phyloP scores from a whole-genome alignment of 92 coral and sea anemone species.

The Epizoanthus rinbou region DNA sequence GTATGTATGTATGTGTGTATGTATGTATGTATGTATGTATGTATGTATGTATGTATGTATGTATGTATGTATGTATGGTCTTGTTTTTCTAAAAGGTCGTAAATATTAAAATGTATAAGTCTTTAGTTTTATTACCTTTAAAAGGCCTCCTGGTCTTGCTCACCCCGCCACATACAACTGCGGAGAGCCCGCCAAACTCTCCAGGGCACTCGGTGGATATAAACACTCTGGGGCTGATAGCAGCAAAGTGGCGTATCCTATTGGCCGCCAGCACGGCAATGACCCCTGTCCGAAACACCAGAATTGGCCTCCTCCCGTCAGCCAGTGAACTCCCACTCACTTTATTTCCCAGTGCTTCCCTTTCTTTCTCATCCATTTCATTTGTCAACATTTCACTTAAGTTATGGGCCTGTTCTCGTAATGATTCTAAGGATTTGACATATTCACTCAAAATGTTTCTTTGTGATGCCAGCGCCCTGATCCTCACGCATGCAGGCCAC shows the following conservation, averaged over 20 bases:
- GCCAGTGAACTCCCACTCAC: slow-evolving; percentile 21
- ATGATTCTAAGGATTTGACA: slow-evolving; percentile 63
- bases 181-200: slow-evolving; percentile 80
- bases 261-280: slow-evolving; percentile 91
- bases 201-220: slow-evolving; percentile 89
- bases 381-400: slow-evolving; percentile 86
- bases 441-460: slow-evolving; percentile 81
- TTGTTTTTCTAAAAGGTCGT: too few relatives aligned
- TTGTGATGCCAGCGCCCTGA: slow-evolving; percentile 83
- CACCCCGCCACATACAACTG: slow-evolving; percentile 77
- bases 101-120: too few relatives aligned
- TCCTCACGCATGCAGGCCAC: slow-evolving; percentile 91
- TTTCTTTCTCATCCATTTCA: slow-evolving; percentile 78
- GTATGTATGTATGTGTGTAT: too few relatives aligned
- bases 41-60: too few relatives aligned
- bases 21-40: too few relatives aligned
- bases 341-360: slow-evolving; percentile 42
- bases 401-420: slow-evolving; percentile 78
- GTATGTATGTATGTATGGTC: too few relatives aligned
- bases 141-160: slow-evolving; percentile 51
- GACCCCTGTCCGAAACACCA: slow-evolving; percentile 88
- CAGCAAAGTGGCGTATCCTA: slow-evolving; percentile 80
- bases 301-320: slow-evolving; percentile 75
- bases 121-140: slow-evolving; percentile 67
- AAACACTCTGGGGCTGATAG: slow-evolving; percentile 64